Evolutionary conservation across 2,888 invertebrate genomes (phyloP).

Genomic region (Habrosyne pyritoides): DNA sequence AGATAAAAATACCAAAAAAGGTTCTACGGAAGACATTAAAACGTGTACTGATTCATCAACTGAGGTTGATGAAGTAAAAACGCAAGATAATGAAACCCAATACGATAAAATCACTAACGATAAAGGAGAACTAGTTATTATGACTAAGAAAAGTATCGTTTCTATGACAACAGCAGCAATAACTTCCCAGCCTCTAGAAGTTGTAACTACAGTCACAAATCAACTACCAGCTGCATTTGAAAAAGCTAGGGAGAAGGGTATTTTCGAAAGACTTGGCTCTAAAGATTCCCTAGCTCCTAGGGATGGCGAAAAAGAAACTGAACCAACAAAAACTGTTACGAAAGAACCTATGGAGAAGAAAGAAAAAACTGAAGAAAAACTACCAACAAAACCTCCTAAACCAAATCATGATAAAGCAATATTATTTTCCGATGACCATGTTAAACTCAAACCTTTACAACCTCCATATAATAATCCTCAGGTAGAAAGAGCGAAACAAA

Average conservation of each 20-base stretch:
- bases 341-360: constrained; percentile 43
- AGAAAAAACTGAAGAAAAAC: constrained; percentile 57
- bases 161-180: constrained; percentile 85
- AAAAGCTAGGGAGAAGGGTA: constrained; percentile 77
- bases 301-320: constrained; percentile 45
- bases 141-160: constrained; percentile 78
- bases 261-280: constrained; percentile 74
- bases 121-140: constrained; percentile 69
- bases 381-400: constrained; percentile 45
- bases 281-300: constrained; percentile 74
- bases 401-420: constrained; percentile 40
- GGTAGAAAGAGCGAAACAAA: constrained; percentile 75
- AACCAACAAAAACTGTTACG: constrained; percentile 32
- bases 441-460: constrained; percentile 69
- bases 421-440: constrained; percentile 63
- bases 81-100: constrained; percentile 77
- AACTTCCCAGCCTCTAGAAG: constrained; percentile 81
- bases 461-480: constrained; percentile 78
- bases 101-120: constrained; percentile 73
- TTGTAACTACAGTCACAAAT: constrained; percentile 81
- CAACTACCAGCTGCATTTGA: constrained; percentile 77
- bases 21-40: constrained; percentile 26
- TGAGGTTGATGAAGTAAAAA: constrained; percentile 56
- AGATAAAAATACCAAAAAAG: constrained; percentile 32
- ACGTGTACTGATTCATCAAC: constrained; percentile 44